A percentile compares a stretch with the other conserved stretches of the same genome.
phyloP scores from a whole-genome alignment of 2,113 vertebrate genomes.

The Oryctolagus cuniculus region DNA sequence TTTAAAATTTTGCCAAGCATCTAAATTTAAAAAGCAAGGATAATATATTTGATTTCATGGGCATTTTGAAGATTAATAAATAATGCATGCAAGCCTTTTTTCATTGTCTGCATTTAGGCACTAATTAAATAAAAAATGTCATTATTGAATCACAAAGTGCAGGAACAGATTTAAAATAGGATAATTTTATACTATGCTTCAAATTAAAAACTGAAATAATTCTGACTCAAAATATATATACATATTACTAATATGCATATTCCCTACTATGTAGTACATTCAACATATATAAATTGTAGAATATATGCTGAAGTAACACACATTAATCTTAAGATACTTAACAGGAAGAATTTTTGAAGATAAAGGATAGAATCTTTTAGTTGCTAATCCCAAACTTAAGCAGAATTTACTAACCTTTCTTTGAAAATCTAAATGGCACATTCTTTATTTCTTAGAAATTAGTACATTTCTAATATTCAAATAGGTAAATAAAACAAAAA shows the following conservation, averaged over 20 bases:
- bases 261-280: neutral
- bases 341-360: neutral
- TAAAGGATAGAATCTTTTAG: neutral
- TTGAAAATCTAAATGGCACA: neutral
- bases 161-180: neutral
- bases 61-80: slow-evolving; percentile 17
- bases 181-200: neutral
- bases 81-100: slow-evolving; percentile 10
- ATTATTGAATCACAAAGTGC: neutral
- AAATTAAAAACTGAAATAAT: neutral
- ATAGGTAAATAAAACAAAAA: neutral
- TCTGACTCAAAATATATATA: neutral
- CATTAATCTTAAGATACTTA: neutral
- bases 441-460: neutral
- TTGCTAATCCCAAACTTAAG: neutral
- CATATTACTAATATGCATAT: neutral
- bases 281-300: neutral
- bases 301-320: neutral
- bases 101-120: slow-evolving; percentile 17
- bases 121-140: slow-evolving; percentile 30
- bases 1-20: neutral
- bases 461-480: neutral
- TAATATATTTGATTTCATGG: slow-evolving; percentile 7
- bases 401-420: neutral
- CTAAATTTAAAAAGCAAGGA: neutral